Percentiles rank a stretch among this genome's conserved stretches.
These are phyloP conservation scores for Drosophila meridionalis DNA, from an alignment of 2,888 invertebrate genomes.

Conservation along the genomic window DNA sequence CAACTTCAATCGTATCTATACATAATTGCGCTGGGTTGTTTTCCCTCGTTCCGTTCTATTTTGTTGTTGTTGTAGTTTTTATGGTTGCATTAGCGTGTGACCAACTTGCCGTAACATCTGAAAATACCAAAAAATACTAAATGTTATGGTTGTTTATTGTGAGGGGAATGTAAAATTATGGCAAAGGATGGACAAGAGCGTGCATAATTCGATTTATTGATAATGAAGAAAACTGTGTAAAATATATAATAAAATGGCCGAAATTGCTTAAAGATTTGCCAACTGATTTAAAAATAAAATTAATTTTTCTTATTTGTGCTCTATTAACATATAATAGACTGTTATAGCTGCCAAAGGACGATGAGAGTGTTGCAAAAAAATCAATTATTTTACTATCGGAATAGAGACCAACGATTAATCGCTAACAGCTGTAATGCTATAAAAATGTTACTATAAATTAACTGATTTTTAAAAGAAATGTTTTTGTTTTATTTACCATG, in stretches of 20 bases:
- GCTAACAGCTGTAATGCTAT: neutral
- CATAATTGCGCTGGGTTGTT: constrained; percentile 60
- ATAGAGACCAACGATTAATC: neutral
- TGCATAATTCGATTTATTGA: too few species aligned
- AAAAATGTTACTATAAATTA: neutral
- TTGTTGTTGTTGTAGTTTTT: constrained; percentile 44
- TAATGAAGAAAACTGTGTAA: neutral
- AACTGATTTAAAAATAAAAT: neutral
- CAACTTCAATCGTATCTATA: constrained; percentile 58
- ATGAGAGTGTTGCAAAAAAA: neutral
- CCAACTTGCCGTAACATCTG: constrained; percentile 6
- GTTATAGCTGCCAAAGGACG: constrained; percentile 1
- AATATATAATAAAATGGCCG: neutral
- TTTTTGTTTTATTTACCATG: neutral
- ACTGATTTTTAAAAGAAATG: constrained; percentile 4
- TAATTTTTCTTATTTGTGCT: too few species aligned
- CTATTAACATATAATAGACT: neutral
- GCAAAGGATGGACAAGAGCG: constrained; percentile 1
- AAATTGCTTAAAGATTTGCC: neutral
- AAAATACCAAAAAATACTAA: constrained; percentile 27
- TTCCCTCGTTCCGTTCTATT: constrained; percentile 57
- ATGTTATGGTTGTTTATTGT: constrained; percentile 8
- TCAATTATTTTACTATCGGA: neutral
- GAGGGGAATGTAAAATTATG: neutral
- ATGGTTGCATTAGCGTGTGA: constrained; percentile 43